Base-by-base conservation (phyloP, 2,113 vertebrate species). In the Zosterops hypoxanthus region DNA sequence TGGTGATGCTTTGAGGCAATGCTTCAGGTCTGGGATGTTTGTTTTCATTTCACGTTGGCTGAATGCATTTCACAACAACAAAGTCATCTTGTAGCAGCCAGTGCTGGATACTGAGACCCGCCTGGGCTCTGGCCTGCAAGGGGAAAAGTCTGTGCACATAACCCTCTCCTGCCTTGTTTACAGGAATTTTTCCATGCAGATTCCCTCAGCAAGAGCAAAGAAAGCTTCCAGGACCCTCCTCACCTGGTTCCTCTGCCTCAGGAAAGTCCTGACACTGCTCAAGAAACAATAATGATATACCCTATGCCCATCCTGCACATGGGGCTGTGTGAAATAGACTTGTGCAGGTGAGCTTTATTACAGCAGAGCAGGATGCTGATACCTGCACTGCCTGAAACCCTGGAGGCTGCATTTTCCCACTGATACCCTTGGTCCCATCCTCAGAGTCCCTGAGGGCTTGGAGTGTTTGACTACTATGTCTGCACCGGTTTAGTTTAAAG, bases 271-370 rank as follows among this genome's bases (percentile, higher is more conserved):
- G 61, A 28, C 4, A 3, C 36, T 21, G 25, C 10, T 69, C 11
- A 46, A 36, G 70, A 55, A n/a, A 20, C 60, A 46, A 1, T 9
- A 59, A 9, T 13, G 16, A 3, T 29, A 8, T 2, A 14, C 4
- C 24, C 33, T 59, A 0, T 17, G 28, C 16, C 41, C 25, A 21
- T 18, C 33, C 71, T 75, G 56, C 71, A 86, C 46, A 21, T 64
- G 55, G n/a, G 19, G 12, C 61, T 52, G 26, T 22, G 29, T 21
- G 29, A 14, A 56, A 6, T 1, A 44, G 21, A 12, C 0, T 0
- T 7, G 69, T 2, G 1, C 26, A 25, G 55, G 16, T 65, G 8
- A 42, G 47, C 47, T 66, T 42, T 15, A 15, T 34, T 15, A 46
- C 26, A 24, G 14, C 36, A 42, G 17, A 31, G 47, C 77, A 56